A percentile compares a stretch with the other conserved stretches of the same genome.
phyloP scores from a whole-genome alignment of 2,888 invertebrate genomes.

The Sialis fuliginosa region DNA sequence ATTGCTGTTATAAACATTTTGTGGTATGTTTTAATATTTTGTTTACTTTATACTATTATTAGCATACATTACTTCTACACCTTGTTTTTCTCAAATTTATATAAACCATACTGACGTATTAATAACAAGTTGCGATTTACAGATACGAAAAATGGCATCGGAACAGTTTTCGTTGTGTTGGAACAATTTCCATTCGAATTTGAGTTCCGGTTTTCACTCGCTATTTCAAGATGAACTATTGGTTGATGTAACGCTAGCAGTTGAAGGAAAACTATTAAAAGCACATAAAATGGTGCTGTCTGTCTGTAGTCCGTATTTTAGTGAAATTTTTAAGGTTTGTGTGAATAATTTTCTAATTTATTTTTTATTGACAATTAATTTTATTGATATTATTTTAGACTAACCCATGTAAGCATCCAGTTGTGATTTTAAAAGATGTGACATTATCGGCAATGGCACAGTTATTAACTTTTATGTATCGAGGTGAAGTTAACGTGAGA shows the following conservation, averaged over 20 bases:
- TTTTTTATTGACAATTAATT: too few relatives aligned
- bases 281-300: slow-evolving; percentile 54
- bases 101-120: too few relatives aligned
- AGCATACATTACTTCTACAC: too few relatives aligned
- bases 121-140: background rate
- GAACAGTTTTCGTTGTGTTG: slow-evolving; percentile 53
- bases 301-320: slow-evolving; percentile 54
- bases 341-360: too few relatives aligned
- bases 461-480: slow-evolving; percentile 39
- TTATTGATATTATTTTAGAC: slow-evolving; percentile 23
- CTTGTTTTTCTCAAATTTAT: too few relatives aligned
- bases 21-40: too few relatives aligned
- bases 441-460: slow-evolving; percentile 34
- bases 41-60: too few relatives aligned
- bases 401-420: slow-evolving; percentile 49
- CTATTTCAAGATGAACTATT: slow-evolving; percentile 4
- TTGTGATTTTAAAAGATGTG: slow-evolving; percentile 39
- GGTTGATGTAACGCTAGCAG: slow-evolving; percentile 4
- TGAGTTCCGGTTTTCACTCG: slow-evolving; percentile 42
- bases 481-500: slow-evolving; percentile 30
- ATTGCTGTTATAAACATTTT: too few relatives aligned
- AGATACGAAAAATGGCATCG: slow-evolving; percentile 26
- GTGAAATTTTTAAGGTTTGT: slow-evolving; percentile 31
- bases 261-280: slow-evolving; percentile 38
- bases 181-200: slow-evolving; percentile 56